A percentile compares a stretch with the other conserved stretches of the same genome.
Evolutionary conservation across 2,113 vertebrate genomes (phyloP).

Genomic region (Electrona antarctica): DNA sequence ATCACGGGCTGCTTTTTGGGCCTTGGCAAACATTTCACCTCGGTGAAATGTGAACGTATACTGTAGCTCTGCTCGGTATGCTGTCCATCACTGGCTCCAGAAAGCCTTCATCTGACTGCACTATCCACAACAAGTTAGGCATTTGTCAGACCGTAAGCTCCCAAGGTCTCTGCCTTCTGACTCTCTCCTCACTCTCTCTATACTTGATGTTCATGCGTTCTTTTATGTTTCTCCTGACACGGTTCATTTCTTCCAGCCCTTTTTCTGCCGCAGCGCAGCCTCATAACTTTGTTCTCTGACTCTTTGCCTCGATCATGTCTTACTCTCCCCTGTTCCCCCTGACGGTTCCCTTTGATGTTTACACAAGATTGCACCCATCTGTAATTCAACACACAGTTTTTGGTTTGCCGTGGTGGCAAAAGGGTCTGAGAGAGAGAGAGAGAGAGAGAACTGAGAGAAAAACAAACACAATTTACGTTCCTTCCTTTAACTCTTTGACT

Average conservation of each 20-base stretch:
- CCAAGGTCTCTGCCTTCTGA: constrained; percentile 8
- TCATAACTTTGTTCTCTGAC: not conserved
- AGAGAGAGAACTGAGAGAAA: no score
- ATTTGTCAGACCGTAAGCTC: constrained; percentile 35
- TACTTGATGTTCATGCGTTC: not conserved
- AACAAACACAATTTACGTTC: no score
- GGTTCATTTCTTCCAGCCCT: not conserved
- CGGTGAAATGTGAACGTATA: constrained; percentile 4
- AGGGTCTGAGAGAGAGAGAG: not conserved
- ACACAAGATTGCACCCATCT: not conserved
- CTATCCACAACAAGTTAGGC: constrained; percentile 4
- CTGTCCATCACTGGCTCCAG: constrained; percentile 17
- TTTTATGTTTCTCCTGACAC: not conserved
- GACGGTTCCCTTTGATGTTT: not conserved
- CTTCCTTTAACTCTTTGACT: no score
- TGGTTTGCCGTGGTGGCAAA: not conserved
- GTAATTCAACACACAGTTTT: constrained; percentile 6
- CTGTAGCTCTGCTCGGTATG: not conserved
- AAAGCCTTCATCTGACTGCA: constrained; percentile 12
- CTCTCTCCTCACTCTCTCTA: constrained; percentile 1
- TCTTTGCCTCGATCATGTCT: not conserved
- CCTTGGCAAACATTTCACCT: not conserved
- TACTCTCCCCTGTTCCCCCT: not conserved
- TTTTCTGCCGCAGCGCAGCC: not conserved
- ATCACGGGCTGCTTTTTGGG: not conserved